These are phyloP conservation scores for Carassius auratus DNA, from an alignment of 2,113 vertebrate species.

Conservation along the genomic window DNA sequence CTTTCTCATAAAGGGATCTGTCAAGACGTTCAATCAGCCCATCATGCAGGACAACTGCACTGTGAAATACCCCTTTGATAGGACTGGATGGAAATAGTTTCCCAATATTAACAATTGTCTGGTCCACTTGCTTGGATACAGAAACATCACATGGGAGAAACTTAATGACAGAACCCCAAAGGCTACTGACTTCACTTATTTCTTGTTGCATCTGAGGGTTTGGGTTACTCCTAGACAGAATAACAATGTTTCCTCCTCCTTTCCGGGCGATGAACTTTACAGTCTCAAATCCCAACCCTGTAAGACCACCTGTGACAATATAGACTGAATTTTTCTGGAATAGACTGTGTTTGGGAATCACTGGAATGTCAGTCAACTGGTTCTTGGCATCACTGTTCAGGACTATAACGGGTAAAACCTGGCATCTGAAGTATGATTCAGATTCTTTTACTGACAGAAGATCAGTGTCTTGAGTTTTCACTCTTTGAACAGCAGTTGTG, in stretches of 20 bases:
- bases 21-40: conserved; percentile 76
- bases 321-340: conserved; percentile 79
- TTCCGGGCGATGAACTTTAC: conserved; percentile 83
- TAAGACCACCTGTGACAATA: conserved; percentile 82
- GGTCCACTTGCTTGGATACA: conserved; percentile 66
- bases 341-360: conserved; percentile 67
- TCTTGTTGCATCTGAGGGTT: conserved; percentile 72
- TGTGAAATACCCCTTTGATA: conserved; percentile 85
- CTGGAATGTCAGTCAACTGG: conserved; percentile 69
- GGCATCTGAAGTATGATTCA: conserved; percentile 76
- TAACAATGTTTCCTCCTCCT: conserved; percentile 76
- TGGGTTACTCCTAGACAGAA: conserved; percentile 78
- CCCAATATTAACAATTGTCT: conserved; percentile 66
- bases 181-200: conserved; percentile 70
- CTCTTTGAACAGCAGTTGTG: conserved; percentile 58
- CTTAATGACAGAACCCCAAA: conserved; percentile 66
- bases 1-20: conserved; percentile 78
- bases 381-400: conserved; percentile 60
- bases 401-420: conserved; percentile 64
- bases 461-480: conserved; percentile 49
- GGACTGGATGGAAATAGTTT: conserved; percentile 70
- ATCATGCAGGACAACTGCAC: conserved; percentile 82
- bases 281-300: conserved; percentile 86
- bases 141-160: conserved; percentile 78
- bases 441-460: conserved; percentile 35